Conservation (phyloP, 2,113 vertebrate species). For the Tachysurus vachellii region DNA sequence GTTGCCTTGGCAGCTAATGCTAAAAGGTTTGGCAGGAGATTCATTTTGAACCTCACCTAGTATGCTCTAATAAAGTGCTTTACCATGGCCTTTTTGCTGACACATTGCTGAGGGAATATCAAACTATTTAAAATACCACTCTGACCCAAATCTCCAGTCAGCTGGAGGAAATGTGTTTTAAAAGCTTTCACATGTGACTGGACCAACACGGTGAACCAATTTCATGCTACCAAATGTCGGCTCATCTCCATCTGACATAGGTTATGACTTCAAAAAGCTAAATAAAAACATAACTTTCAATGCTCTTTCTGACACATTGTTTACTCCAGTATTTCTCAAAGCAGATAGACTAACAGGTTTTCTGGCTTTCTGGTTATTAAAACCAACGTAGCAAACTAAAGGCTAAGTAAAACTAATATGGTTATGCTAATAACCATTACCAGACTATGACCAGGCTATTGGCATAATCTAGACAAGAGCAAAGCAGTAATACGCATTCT, state of each 20-base stretch:
- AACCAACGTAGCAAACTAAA: not conserved
- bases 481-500: not conserved
- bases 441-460: too few relatives aligned
- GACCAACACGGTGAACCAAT: not conserved
- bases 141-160: constrained; percentile 23
- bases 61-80: constrained; percentile 16
- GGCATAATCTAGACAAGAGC: not conserved
- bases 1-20: not conserved
- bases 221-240: not conserved
- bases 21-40: not conserved
- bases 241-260: constrained; percentile 6
- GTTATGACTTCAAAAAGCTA: not conserved
- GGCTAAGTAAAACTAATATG: not conserved
- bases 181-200: constrained; percentile 18
- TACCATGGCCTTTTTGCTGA: not conserved
- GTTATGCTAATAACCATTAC: not conserved
- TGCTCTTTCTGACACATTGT: not conserved
- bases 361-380: too few relatives aligned
- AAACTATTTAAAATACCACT: not conserved
- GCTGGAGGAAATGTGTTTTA: constrained; percentile 9
- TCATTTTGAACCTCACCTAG: not conserved
- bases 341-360: not conserved
- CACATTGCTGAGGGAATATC: not conserved
- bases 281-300: not conserved
- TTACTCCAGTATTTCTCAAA: not conserved